These are phyloP conservation scores for Euthynnus affinis DNA, from an alignment of 2,797 vertebrate species.

Conservation along the genomic window DNA sequence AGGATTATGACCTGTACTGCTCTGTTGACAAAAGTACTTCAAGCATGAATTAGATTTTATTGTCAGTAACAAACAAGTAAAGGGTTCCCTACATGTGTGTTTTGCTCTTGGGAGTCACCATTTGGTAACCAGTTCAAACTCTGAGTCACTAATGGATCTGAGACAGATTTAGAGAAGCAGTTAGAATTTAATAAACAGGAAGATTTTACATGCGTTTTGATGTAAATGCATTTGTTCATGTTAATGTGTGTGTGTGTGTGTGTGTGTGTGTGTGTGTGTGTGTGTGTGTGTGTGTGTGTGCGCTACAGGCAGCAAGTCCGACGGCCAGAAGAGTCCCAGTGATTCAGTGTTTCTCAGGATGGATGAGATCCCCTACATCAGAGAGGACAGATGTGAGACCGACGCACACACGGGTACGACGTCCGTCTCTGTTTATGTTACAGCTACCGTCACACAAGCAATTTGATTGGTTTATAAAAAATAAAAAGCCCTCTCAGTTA, in stretches of 20 bases:
- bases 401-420: conserved; percentile 54
- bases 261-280: background rate
- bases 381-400: conserved; percentile 82
- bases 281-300: conserved; percentile 20
- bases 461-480: background rate
- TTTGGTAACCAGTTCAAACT: too few relatives aligned
- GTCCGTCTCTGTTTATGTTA: background rate
- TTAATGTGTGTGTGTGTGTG: background rate
- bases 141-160: too few relatives aligned
- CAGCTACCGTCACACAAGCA: background rate
- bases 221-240: background rate
- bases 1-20: too few relatives aligned
- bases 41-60: too few relatives aligned
- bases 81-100: too few relatives aligned
- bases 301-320: conserved; percentile 89
- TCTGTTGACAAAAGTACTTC: too few relatives aligned
- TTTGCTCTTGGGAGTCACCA: too few relatives aligned
- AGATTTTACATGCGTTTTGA: background rate
- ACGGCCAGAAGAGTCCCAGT: conserved; percentile 92
- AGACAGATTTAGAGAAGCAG: background rate
- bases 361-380: conserved; percentile 92
- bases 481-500: too few relatives aligned
- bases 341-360: conserved; percentile 93
- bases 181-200: background rate
- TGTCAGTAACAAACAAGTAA: too few relatives aligned